These are phyloP conservation scores for Lottia scabra DNA, from an alignment of 2,888 invertebrate genomes.

Conservation along the genomic window DNA sequence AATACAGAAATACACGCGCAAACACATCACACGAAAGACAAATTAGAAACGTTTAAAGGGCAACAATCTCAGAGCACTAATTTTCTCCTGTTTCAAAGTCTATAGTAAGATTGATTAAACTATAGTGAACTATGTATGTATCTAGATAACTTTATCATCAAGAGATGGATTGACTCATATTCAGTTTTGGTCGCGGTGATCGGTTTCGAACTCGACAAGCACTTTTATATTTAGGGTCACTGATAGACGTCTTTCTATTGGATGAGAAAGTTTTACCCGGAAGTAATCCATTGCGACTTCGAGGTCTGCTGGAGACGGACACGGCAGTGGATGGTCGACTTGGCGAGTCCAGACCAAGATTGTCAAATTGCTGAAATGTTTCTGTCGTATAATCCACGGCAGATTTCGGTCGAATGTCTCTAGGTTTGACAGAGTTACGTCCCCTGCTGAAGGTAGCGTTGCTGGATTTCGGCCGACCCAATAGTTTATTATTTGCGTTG, in stretches of 20 bases:
- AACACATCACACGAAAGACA: too few relatives aligned
- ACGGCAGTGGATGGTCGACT: conserved; percentile 34
- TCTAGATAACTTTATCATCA: neutral
- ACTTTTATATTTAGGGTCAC: conserved; percentile 32
- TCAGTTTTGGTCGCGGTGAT: neutral
- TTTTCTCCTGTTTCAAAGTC: too few relatives aligned
- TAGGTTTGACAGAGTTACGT: conserved; percentile 40
- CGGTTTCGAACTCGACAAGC: neutral
- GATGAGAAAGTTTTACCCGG: conserved; percentile 56
- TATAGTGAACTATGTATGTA: too few relatives aligned
- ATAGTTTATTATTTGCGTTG: conserved; percentile 51
- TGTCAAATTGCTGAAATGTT: conserved; percentile 47
- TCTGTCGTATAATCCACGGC: conserved; percentile 33
- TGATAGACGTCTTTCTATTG: conserved; percentile 51
- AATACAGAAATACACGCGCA: too few relatives aligned
- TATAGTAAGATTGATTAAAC: too few relatives aligned
- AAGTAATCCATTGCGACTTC: conserved; percentile 46
- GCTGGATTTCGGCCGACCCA: conserved; percentile 50
- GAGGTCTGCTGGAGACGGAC: conserved; percentile 36
- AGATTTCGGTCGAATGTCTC: conserved; percentile 44
- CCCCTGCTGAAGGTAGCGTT: conserved; percentile 50
- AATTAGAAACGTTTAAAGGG: too few relatives aligned
- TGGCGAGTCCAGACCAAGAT: conserved; percentile 47
- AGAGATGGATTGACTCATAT: neutral
- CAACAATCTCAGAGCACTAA: too few relatives aligned